Percentiles rank a stretch among this genome's conserved stretches.
phyloP scores from a whole-genome alignment of 2,797 vertebrate genomes.

The Aplochiton taeniatus region DNA sequence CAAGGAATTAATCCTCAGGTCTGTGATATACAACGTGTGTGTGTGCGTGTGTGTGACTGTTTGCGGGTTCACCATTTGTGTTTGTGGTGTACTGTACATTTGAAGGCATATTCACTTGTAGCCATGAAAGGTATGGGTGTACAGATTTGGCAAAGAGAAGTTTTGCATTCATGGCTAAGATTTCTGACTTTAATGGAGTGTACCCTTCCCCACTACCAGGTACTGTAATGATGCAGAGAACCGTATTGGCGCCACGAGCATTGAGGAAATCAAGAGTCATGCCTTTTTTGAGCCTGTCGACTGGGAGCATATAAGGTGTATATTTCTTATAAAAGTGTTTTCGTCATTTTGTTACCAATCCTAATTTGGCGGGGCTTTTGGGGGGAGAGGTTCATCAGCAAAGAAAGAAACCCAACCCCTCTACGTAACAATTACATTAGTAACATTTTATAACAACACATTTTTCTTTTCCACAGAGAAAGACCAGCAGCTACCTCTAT shows the following conservation, averaged over 20 bases:
- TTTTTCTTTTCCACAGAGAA: conserved; percentile 78
- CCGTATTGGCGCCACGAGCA: conserved; percentile 87
- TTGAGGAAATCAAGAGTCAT: conserved; percentile 95
- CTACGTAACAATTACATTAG: no score
- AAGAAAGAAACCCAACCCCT: no score
- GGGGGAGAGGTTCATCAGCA: not conserved
- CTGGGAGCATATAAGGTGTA: conserved; percentile 97
- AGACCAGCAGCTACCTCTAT: conserved; percentile 95
- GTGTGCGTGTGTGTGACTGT: conserved; percentile 1
- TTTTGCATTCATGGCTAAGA: not conserved
- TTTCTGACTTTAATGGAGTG: not conserved
- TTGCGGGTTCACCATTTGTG: not conserved
- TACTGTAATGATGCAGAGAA: conserved; percentile 95
- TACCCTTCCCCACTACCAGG: conserved; percentile 62
- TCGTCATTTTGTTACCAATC: no score
- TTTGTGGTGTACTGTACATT: not conserved
- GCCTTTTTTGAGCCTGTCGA: conserved; percentile 95
- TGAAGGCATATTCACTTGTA: no score
- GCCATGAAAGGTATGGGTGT: no score
- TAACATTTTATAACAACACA: not conserved
- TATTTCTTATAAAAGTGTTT: not conserved
- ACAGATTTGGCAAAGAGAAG: no score
- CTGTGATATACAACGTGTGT: conserved; percentile 26
- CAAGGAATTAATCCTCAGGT: conserved; percentile 96
- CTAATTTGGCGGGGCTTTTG: not conserved